These are phyloP conservation scores for Styela clava DNA, from an alignment of 23 tunicate genomes.

Conservation along the genomic window DNA sequence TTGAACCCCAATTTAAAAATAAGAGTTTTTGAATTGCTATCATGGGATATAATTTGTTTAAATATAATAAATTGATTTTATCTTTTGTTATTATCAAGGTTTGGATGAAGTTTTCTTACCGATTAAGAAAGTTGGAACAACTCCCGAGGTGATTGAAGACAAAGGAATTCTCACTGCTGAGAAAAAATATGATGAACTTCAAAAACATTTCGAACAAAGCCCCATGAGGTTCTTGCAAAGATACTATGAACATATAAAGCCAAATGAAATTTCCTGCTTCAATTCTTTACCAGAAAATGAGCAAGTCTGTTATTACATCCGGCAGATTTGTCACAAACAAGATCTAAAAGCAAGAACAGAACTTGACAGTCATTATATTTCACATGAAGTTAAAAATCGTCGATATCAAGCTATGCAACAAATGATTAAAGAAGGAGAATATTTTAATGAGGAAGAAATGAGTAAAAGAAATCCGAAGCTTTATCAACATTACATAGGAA, in stretches of 20 bases:
- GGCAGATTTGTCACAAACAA: constrained; percentile 14
- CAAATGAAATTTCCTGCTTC: constrained; percentile 14
- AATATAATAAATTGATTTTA: too few relatives aligned
- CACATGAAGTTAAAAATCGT: constrained; percentile 18
- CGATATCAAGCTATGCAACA: constrained; percentile 8
- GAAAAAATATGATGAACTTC: constrained; percentile 14
- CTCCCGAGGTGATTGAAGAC: not conserved
- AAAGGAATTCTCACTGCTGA: not conserved
- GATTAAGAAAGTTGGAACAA: not conserved
- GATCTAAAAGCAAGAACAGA: not conserved
- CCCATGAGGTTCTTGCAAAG: not conserved
- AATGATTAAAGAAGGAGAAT: constrained; percentile 16
- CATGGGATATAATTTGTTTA: too few relatives aligned
- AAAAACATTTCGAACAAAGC: not conserved
- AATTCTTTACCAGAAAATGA: constrained; percentile 2
- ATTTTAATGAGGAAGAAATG: constrained; percentile 21
- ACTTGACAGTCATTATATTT: not conserved
- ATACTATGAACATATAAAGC: not conserved
- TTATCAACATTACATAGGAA: constrained; percentile 22
- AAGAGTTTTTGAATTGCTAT: too few relatives aligned
- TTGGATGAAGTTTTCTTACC: constrained; percentile 2
- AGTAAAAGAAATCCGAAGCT: constrained; percentile 5
- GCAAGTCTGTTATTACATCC: constrained; percentile 11
- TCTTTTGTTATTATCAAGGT: not conserved
- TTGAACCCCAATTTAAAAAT: too few relatives aligned